Percentiles rank a stretch among this genome's conserved stretches.
These are phyloP conservation scores for Scaptomyza reducta DNA, from an alignment of 2,888 invertebrate species.

Conservation along the genomic window DNA sequence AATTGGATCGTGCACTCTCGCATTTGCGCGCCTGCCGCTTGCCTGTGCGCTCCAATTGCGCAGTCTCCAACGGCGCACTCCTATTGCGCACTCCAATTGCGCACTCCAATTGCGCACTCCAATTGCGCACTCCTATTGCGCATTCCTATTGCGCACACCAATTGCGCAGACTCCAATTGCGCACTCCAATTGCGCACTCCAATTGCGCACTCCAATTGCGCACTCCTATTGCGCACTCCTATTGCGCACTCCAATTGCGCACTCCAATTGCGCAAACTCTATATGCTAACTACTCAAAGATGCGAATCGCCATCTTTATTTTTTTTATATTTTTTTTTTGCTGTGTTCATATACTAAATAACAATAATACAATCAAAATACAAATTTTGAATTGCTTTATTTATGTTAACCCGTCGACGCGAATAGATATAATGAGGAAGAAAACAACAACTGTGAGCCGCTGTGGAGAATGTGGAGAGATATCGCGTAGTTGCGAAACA, in stretches of 20 bases:
- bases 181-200: neutral
- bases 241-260: neutral
- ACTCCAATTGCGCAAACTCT: neutral
- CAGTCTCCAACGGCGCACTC: no score
- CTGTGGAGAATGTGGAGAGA: neutral
- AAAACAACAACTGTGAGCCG: neutral
- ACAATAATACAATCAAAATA: no score
- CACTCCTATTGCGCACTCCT: neutral
- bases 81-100: neutral
- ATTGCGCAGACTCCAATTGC: no score
- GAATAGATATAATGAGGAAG: no score
- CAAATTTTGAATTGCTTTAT: no score
- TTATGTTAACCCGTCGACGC: no score
- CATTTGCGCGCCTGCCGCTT: no score
- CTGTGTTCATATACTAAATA: neutral
- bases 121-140: no score
- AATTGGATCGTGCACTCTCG: no score
- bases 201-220: neutral
- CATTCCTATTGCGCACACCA: no score
- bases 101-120: no score
- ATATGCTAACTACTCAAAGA: neutral
- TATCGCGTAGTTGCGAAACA: neutral
- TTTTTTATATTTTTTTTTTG: neutral
- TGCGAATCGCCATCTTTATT: neutral
- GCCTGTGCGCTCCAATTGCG: no score